These are phyloP conservation scores for Lasioglossum albipes DNA, from an alignment of 1,140 invertebrate species.

Conservation along the genomic window DNA sequence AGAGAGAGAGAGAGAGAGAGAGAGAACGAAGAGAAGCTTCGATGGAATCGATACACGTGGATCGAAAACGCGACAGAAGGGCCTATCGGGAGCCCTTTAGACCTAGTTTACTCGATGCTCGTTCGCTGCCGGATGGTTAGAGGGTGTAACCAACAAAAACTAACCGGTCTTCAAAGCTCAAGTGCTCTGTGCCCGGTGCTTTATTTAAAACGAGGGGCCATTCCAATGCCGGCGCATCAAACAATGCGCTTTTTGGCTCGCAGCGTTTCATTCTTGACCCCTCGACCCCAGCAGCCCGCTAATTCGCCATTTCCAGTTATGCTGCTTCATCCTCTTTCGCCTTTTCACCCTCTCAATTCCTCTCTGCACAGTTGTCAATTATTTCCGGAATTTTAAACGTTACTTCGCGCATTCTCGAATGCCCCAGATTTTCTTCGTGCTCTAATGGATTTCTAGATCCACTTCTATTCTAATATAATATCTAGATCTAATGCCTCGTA, in stretches of 20 bases:
- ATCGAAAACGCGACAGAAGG: background rate
- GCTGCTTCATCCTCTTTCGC: too few species aligned
- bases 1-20: too few species aligned
- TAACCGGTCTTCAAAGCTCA: constrained; percentile 13
- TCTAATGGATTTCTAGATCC: too few species aligned
- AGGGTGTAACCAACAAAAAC: constrained; percentile 12
- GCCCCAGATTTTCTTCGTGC: too few species aligned
- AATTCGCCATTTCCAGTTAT: too few species aligned
- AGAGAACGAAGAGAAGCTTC: too few species aligned
- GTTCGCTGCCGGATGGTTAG: background rate
- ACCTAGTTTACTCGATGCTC: constrained; percentile 19
- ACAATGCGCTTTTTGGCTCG: background rate
- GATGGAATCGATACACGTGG: background rate
- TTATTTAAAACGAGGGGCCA: background rate
- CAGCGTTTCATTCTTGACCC: background rate
- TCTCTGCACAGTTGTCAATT: too few species aligned
- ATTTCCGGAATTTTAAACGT: too few species aligned
- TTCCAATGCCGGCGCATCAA: background rate
- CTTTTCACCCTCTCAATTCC: too few species aligned
- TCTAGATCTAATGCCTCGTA: too few species aligned
- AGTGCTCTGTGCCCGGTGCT: background rate
- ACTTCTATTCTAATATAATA: too few species aligned
- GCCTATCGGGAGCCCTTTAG: constrained; percentile 18
- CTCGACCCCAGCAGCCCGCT: background rate
- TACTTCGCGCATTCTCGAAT: too few species aligned